phyloP scores from a whole-genome alignment of 2,888 invertebrate genomes.

The Patella caerulea region DNA sequence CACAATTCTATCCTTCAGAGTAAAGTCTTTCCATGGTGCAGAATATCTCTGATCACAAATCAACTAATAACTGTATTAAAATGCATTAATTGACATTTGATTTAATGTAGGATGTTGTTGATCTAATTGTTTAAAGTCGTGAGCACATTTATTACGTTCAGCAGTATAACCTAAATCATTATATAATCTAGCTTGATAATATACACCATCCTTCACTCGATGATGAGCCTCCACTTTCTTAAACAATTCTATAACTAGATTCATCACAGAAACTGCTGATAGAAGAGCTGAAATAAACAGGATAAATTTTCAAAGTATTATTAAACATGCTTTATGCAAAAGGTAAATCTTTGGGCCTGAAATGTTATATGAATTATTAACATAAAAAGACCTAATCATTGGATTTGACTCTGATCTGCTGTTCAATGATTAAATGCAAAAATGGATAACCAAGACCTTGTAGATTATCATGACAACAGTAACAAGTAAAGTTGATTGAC shows the following conservation, averaged over 20 bases:
- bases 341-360: too few species aligned
- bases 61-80: slow-evolving; percentile 32
- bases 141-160: slow-evolving; percentile 86
- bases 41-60: too few species aligned
- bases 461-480: too few species aligned
- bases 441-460: too few species aligned
- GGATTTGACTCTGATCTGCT: too few species aligned
- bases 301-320: not conserved
- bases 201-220: slow-evolving; percentile 82
- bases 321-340: too few species aligned
- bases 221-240: slow-evolving; percentile 83
- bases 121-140: slow-evolving; percentile 84
- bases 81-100: slow-evolving; percentile 41
- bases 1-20: too few species aligned
- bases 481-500: too few species aligned
- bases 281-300: slow-evolving; percentile 68
- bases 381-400: not conserved
- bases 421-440: too few species aligned
- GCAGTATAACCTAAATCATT: slow-evolving; percentile 81
- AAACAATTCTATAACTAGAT: slow-evolving; percentile 81
- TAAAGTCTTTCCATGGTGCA: too few species aligned
- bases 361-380: not conserved
- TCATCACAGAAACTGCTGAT: slow-evolving; percentile 61
- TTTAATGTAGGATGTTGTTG: slow-evolving; percentile 84
- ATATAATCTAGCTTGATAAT: slow-evolving; percentile 80